Conservation (phyloP, 2,113 vertebrate species). For the Origma solitaria region DNA sequence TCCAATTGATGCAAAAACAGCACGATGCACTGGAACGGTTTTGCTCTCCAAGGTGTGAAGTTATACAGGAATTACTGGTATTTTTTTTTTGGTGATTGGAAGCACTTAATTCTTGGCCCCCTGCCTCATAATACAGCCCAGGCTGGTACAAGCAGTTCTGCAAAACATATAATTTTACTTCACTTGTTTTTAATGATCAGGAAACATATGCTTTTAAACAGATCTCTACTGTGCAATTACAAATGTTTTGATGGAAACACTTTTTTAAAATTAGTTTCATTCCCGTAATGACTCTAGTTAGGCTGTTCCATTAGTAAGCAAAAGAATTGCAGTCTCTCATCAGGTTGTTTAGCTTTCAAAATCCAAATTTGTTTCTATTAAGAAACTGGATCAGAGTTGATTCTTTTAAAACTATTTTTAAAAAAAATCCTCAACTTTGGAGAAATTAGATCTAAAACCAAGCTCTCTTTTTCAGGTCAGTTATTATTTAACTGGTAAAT, state of each 20-base stretch:
- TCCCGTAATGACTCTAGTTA: not conserved
- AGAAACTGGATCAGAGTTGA: not conserved
- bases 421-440: not conserved
- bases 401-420: not conserved
- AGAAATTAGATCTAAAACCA: not conserved
- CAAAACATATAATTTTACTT: constrained; percentile 38
- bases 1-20: not conserved
- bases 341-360: not conserved
- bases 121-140: constrained; percentile 20
- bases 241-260: constrained; percentile 32
- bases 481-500: not conserved
- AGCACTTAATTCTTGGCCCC: constrained; percentile 20
- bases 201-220: constrained; percentile 43
- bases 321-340: not conserved
- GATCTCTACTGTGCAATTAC: constrained; percentile 48
- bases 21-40: not conserved
- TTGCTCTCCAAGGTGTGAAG: constrained; percentile 10
- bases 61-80: constrained; percentile 40
- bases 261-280: constrained; percentile 7
- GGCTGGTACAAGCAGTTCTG: constrained; percentile 42
- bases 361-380: not conserved
- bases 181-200: constrained; percentile 31
- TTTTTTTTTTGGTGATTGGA: not conserved
- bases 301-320: constrained; percentile 5
- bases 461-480: not conserved